A percentile compares a stretch with the other conserved stretches of the same genome.
phyloP scores from a whole-genome alignment of 2,113 vertebrate species.

The Pelmatolapia mariae region DNA sequence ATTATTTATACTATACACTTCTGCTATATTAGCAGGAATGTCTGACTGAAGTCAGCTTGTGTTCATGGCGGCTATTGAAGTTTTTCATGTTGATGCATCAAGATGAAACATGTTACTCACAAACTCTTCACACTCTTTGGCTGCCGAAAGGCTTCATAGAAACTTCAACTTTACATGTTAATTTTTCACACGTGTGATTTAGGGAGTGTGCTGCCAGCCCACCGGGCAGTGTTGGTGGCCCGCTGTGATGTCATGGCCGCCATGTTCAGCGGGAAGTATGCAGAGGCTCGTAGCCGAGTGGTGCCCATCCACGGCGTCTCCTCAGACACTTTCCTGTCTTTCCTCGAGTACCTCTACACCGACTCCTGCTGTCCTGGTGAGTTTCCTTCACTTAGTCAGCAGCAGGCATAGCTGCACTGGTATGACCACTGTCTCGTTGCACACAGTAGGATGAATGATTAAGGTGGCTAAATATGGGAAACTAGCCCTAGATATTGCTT shows the following conservation, averaged over 20 bases:
- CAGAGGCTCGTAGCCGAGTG: conserved; percentile 86
- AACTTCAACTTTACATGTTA: not conserved
- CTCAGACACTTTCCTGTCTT: conserved; percentile 94
- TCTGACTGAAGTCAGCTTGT: not conserved
- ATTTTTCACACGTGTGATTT: not conserved
- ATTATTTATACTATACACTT: not conserved
- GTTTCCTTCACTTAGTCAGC: conserved; percentile 29
- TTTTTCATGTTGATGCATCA: not conserved
- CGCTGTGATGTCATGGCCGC: conserved; percentile 97
- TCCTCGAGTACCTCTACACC: conserved; percentile 95
- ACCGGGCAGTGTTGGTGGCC: conserved; percentile 89
- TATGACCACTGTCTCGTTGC: not conserved
- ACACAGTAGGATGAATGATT: not conserved
- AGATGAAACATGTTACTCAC: not conserved
- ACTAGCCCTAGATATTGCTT: not conserved
- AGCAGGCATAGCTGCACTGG: not conserved
- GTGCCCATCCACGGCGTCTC: conserved; percentile 93
- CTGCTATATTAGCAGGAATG: not conserved
- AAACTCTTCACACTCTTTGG: not conserved
- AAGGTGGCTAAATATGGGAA: not conserved
- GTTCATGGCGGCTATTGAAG: not conserved
- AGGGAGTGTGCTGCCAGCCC: conserved; percentile 88
- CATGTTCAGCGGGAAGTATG: conserved; percentile 96
- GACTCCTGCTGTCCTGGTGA: conserved; percentile 94
- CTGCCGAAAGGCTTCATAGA: not conserved